Base-by-base conservation (phyloP, 37 sponge, comb jelly and placozoan species). In the Crambe crambe region DNA sequence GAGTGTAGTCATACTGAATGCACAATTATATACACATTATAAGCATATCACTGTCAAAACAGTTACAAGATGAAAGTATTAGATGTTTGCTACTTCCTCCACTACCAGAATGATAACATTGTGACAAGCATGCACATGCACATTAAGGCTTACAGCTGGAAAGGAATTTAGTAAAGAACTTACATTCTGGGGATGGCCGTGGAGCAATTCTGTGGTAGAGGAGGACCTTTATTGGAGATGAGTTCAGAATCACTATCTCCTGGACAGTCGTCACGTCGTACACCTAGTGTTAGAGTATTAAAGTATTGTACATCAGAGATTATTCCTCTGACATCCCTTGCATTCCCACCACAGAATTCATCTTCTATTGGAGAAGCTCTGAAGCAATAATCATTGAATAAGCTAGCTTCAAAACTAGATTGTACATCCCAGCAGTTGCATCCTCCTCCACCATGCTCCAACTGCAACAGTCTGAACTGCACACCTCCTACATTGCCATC, bases 361-460 rank as follows among this genome's bases (percentile, higher is more conserved):
- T 8, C 6, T 4, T 61, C 15, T 20, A n/a, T n/a, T n/a, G n/a
- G n/a, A n/a, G 6, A 8, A 20, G 6, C 63, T 29, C 63, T 61
- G 18, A 18, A 54, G 56, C 18, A 10, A 54, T n/a, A n/a, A n/a
- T n/a, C n/a, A n/a, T n/a, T n/a, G n/a, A n/a, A n/a, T 5, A 9
- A 5, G 6, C 25, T 5, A 23, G 15, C 63, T n/a, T n/a, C n/a
- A n/a, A n/a, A n/a, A n/a, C n/a, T n/a, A 20, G 6, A 21, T 21
- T 20, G 15, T 12, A 61, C 63, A 61, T 27, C 30, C 63, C 63
- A 61, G 25, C 63, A 61, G 63, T 27, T 27, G 15, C 63, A 61
- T 20, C 25, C 29, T 21, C 63, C 63, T 61, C 63, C 63, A 29
- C 63, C 63, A 61, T 61, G 63, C 63, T 61, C 63, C 63, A 61